Conservation (phyloP, 2,113 vertebrate genomes). For the Amazona guildingii region DNA sequence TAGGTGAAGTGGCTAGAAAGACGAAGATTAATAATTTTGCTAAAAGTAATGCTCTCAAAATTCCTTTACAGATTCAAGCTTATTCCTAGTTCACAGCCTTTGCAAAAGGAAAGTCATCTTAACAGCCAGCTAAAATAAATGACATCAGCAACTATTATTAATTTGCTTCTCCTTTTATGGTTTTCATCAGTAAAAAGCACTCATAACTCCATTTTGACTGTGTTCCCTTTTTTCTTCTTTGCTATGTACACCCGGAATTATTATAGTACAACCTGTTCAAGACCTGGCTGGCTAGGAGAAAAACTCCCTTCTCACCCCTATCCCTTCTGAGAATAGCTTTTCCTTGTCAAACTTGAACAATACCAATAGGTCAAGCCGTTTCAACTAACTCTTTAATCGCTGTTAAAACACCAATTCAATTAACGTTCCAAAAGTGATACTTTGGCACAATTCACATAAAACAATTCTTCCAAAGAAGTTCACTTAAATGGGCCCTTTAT, state of each 20-base stretch:
- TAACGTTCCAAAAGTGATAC: not conserved
- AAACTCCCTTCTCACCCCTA: not conserved
- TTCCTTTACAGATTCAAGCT: not conserved
- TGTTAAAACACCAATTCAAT: not conserved
- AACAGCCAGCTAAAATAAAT: not conserved
- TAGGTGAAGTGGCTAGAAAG: not conserved
- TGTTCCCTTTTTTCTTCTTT: not conserved
- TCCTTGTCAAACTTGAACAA: not conserved
- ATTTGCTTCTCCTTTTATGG: not conserved
- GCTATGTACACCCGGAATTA: not conserved
- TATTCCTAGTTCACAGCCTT: not conserved
- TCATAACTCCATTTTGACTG: not conserved
- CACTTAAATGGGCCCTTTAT: not conserved
- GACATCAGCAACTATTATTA: not conserved
- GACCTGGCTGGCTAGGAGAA: not conserved
- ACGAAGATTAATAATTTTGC: not conserved
- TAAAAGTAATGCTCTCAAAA: not conserved
- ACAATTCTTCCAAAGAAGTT: conserved; percentile 1
- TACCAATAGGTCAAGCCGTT: not conserved
- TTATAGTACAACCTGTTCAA: not conserved
- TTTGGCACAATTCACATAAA: not conserved
- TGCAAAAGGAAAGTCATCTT: not conserved
- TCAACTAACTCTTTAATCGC: not conserved
- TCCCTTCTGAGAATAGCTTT: not conserved
- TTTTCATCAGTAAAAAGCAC: not conserved